Percentiles rank a stretch among this genome's conserved stretches.
Conservation (phyloP, 1,140 invertebrate genomes). For the Drosophila mauritiana region DNA sequence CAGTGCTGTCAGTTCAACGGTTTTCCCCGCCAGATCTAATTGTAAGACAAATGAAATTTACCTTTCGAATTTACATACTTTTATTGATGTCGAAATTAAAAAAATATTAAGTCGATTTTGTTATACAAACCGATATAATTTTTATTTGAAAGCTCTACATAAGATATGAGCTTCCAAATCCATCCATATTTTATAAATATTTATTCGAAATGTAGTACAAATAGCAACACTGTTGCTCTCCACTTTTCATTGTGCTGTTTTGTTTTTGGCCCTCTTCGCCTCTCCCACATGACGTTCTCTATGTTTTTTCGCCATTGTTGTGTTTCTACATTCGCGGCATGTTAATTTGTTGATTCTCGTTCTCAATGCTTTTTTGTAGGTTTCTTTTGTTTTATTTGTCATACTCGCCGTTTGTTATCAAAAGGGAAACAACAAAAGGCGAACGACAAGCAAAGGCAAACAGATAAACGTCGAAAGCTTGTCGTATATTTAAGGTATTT, state of each 20-base stretch:
- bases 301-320: conserved; percentile 49
- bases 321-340: conserved; percentile 49
- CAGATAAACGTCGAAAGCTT: conserved; percentile 45
- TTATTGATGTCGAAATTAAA: no score
- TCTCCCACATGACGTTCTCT: conserved; percentile 7
- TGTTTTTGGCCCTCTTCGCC: background rate
- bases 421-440: conserved; percentile 31
- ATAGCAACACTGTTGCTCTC: background rate
- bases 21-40: conserved; percentile 14
- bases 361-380: conserved; percentile 7
- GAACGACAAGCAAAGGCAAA: conserved; percentile 34
- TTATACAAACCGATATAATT: background rate
- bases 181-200: background rate
- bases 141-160: background rate
- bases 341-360: conserved; percentile 42
- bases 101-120: background rate
- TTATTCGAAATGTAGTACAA: background rate
- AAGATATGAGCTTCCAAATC: background rate
- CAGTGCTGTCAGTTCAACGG: background rate
- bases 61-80: background rate
- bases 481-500: conserved; percentile 38
- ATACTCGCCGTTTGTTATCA: conserved; percentile 50
- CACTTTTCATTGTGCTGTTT: conserved; percentile 14
- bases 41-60: conserved; percentile 5
- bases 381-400: conserved; percentile 22